Evolutionary conservation across 2,113 vertebrate genomes (phyloP).

Genomic region (Phyllostomus discolor): DNA sequence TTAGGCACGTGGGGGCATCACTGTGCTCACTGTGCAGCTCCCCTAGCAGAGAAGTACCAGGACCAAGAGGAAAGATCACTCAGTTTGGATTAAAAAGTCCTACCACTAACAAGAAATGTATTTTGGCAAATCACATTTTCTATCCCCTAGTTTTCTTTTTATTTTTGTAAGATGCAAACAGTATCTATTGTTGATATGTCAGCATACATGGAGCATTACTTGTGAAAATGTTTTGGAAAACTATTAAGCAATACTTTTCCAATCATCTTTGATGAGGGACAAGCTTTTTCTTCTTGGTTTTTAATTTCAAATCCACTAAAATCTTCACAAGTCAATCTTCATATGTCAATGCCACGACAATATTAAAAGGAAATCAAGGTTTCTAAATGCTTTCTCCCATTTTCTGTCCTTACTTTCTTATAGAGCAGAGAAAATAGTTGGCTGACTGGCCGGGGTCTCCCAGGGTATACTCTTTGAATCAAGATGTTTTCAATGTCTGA

Average conservation of each 20-base stretch:
- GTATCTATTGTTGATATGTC: not conserved
- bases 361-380: not conserved
- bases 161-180: not conserved
- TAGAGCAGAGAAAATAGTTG: not conserved
- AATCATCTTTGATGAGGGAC: not conserved
- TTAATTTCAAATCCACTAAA: not conserved
- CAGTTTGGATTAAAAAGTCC: not conserved
- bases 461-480: not conserved
- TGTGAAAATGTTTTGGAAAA: not conserved
- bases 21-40: rapidly evolving
- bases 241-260: not conserved
- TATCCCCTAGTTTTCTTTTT: not conserved
- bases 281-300: not conserved
- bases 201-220: not conserved
- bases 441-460: not conserved
- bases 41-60: not conserved
- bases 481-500: rapidly evolving
- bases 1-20: not conserved
- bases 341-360: not conserved
- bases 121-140: conserved; percentile 5
- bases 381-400: not conserved
- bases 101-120: not conserved
- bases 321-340: not conserved
- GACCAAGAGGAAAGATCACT: not conserved
- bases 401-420: not conserved